Evolutionary conservation across 2,888 invertebrate genomes (phyloP).

Genomic region (Lamellibrachia columna): DNA sequence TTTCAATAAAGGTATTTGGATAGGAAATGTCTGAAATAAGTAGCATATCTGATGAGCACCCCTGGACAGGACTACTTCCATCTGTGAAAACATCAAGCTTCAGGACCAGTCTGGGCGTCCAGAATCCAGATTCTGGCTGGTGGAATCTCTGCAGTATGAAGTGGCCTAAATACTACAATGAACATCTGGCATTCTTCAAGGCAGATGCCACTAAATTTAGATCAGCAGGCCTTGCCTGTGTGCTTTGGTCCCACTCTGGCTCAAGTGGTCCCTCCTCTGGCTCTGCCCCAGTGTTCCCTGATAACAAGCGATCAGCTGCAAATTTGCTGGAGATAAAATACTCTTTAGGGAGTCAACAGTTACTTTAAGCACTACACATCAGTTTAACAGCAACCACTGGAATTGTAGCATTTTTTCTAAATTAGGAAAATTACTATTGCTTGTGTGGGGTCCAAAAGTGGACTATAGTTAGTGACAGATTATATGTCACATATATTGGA

Average conservation of each 20-base stretch:
- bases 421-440: neutral
- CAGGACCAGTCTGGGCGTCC: neutral
- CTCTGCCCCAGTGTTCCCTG: neutral
- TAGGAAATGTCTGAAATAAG: neutral
- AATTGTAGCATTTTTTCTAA: neutral
- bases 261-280: neutral
- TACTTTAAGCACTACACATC: neutral
- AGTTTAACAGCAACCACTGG: neutral
- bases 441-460: neutral
- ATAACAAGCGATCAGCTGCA: neutral
- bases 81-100: neutral
- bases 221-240: neutral
- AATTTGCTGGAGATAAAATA: neutral
- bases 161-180: slow-evolving; percentile 12
- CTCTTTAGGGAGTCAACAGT: neutral
- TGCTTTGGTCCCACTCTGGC: neutral
- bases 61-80: neutral
- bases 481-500: neutral
- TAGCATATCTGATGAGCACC: neutral
- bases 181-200: neutral
- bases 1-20: neutral
- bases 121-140: neutral
- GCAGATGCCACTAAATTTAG: neutral
- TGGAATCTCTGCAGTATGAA: neutral
- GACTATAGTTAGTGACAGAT: neutral